Evolutionary conservation across 2,113 vertebrate genomes (phyloP), one percentile per base, ranked within the genome.

Genomic region (Siniperca chuatsi): DNA sequence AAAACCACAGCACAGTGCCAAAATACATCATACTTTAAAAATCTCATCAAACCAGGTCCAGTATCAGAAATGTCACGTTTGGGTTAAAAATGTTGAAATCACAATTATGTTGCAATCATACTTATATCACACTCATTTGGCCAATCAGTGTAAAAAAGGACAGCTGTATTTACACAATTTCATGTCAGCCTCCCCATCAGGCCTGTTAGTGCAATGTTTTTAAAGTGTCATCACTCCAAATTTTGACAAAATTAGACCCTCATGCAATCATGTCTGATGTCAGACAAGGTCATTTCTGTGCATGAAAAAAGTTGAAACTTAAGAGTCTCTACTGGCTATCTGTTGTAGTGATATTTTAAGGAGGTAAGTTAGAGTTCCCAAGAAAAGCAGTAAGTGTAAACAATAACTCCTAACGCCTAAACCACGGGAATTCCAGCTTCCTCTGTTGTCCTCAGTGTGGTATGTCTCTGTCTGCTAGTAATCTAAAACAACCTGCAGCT

Each of bases 381-480:
- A 25, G 8, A 82, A 18, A 78, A 79, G 46, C 1, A n/a, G 20
- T 42, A 12, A 10, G 52, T 23, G 48, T 55, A 20, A 62, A 66
- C 48, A 66, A 0, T 46, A 61, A 48, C 35, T 23, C 35, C 35
- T 44, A 23, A 48, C 10, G 6, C 10, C 8, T 21, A 61, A 85
- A 85, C 71, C 84, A 84, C 79, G 78, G 88, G 67, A 81, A 85
- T 71, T 85, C 81, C 88, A 87, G 21, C 48, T 83, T 78, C 73
- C 60, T 64, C 33, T 75, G 64, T 82, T 82, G 62, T 82, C 48
- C 64, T 67, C 78, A 16, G n/a, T 78, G 79, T 42, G 80, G 77
- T 60, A 64, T 42, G 23, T 55, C 74, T 65, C 57, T 68, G 40
- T 50, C 29, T 78, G 18, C 29, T 44, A 82, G 40, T 78, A 82